A percentile compares a stretch with the other conserved stretches of the same genome.
These are phyloP conservation scores for Platycheirus rosarum DNA, from an alignment of 2,888 invertebrate genomes.

Conservation along the genomic window DNA sequence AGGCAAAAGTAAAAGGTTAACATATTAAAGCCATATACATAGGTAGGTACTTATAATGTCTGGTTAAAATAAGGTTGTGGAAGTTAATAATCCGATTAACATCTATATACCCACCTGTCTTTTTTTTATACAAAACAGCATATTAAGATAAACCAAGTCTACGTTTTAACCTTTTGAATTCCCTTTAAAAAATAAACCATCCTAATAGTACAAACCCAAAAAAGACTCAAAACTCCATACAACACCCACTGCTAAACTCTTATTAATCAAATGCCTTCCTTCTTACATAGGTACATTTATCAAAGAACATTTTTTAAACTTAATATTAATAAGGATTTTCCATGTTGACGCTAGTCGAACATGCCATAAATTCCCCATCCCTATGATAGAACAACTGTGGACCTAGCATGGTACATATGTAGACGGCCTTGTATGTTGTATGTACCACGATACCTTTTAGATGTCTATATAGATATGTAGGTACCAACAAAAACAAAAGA, in stretches of 20 bases:
- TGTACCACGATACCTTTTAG: too few relatives aligned
- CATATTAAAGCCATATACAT: too few relatives aligned
- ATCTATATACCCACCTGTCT: background rate
- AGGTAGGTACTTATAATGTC: background rate
- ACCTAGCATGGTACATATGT: constrained; percentile 74
- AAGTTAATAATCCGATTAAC: constrained; percentile 39
- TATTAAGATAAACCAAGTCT: too few relatives aligned
- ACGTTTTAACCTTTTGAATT: too few relatives aligned
- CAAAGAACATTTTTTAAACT: constrained; percentile 64
- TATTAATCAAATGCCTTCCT: constrained; percentile 68
- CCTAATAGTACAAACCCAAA: constrained; percentile 17
- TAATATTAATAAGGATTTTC: constrained; percentile 76
- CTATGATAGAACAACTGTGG: constrained; percentile 77
- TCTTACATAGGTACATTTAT: constrained; percentile 67
- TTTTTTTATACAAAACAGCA: too few relatives aligned
- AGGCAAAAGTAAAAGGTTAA: too few relatives aligned
- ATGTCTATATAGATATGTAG: constrained; percentile 26
- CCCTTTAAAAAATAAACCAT: too few relatives aligned
- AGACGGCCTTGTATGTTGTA: constrained; percentile 65
- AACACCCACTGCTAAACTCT: constrained; percentile 41
- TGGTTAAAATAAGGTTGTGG: too few relatives aligned
- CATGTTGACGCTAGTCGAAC: constrained; percentile 77
- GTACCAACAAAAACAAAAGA: constrained; percentile 57
- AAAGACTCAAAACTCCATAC: constrained; percentile 21
- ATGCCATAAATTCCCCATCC: constrained; percentile 77